Evolutionary conservation across 2,797 vertebrate genomes (phyloP).

Genomic region (Hydrocynus forskahlii): DNA sequence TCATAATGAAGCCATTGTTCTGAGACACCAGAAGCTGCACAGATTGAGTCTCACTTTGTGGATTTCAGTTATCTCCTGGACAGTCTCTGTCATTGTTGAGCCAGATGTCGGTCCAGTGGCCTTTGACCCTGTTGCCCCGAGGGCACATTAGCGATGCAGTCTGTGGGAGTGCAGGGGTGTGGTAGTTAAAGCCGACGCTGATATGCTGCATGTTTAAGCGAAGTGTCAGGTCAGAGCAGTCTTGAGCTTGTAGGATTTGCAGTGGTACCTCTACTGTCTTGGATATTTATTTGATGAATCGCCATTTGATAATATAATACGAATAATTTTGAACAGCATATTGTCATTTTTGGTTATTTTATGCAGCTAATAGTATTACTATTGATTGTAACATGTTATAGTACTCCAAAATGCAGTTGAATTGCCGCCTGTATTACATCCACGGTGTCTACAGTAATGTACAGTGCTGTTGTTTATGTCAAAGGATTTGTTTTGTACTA

Average conservation of each 20-base stretch:
- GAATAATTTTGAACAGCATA: too few species aligned
- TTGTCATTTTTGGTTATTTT: too few species aligned
- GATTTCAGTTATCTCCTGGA: conserved; percentile 33
- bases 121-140: conserved; percentile 43
- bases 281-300: too few species aligned
- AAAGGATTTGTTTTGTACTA: conserved; percentile 23
- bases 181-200: conserved; percentile 17
- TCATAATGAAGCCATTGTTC: conserved; percentile 27
- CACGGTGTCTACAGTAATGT: not conserved
- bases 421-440: not conserved
- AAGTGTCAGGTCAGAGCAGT: not conserved
- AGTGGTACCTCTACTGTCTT: too few species aligned
- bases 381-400: not conserved
- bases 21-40: conserved; percentile 8
- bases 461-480: not conserved
- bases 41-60: conserved; percentile 15
- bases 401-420: not conserved
- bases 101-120: conserved; percentile 51
- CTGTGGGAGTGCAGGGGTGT: conserved; percentile 20
- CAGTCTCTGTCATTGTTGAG: conserved; percentile 45
- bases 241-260: not conserved
- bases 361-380: not conserved
- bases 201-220: conserved; percentile 20
- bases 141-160: conserved; percentile 31
- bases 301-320: too few species aligned